Conservation (phyloP, 2,888 invertebrate species). For the Lysandra bellargus region DNA sequence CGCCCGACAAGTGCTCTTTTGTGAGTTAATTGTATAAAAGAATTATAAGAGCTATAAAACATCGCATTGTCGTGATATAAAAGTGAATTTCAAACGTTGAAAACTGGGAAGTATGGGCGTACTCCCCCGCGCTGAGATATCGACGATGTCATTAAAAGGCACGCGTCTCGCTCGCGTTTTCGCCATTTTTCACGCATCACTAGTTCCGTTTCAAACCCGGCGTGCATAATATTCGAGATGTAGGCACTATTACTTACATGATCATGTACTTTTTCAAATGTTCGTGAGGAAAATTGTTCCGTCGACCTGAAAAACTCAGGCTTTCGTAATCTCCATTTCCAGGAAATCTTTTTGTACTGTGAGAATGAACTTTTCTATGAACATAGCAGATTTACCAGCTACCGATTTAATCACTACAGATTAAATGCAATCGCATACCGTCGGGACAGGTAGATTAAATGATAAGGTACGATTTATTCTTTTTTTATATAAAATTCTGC, state of each 20-base stretch:
- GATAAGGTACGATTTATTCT: too few relatives aligned
- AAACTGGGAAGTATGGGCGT: constrained; percentile 56
- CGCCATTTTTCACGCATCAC: constrained; percentile 57
- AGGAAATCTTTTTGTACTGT: not conserved
- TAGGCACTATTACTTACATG: constrained; percentile 37
- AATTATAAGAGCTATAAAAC: constrained; percentile 72
- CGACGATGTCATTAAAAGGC: constrained; percentile 57
- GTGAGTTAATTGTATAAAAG: constrained; percentile 71
- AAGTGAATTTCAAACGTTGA: constrained; percentile 71
- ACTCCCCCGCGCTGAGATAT: constrained; percentile 51
- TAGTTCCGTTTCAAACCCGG: constrained; percentile 50
- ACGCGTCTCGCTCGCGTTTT: constrained; percentile 50
- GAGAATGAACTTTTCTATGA: not conserved
- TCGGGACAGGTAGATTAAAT: too few relatives aligned
- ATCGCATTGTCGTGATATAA: constrained; percentile 62
- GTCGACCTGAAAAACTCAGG: constrained; percentile 10
- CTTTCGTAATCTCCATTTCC: not conserved
- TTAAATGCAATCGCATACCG: too few relatives aligned
- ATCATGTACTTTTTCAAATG: constrained; percentile 35
- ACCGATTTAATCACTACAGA: too few relatives aligned
- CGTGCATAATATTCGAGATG: constrained; percentile 44
- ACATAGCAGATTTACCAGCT: not conserved
- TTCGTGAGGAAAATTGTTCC: not conserved
- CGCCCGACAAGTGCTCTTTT: constrained; percentile 54
- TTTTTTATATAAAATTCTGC: too few relatives aligned